Evolutionary conservation across 2,888 invertebrate genomes (phyloP), one percentile per base, ranked within the genome.

Genomic region (Chaetoderma sp.): DNA sequence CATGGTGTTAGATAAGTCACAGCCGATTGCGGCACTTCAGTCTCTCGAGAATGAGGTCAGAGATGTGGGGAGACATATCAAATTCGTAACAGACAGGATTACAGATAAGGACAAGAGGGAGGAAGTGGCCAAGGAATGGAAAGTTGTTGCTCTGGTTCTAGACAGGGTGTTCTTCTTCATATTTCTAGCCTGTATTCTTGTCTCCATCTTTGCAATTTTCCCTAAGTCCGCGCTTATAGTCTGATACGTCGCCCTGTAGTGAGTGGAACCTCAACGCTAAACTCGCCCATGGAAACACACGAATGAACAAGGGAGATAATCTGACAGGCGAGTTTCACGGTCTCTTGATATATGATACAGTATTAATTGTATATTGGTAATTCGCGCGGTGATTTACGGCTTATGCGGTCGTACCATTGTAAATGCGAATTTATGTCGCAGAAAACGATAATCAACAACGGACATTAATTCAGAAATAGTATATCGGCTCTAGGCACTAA

Each of bases 141-240:
- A 82, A 61, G 70, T 83, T 8, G 81, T 85, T 44, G 83, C 85
- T 1, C 74, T 84, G 18, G 83, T 83, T 18, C 59, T 85, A 4
- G 85, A 85, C 69, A 67, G 85, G 58, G 65, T 84, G n/a, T 84
- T 85, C 65, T 85, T 85, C 76, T 82, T 79, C 63, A 59, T 80
- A n/a, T 85, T 83, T 65, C 72, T 85, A 13, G n/a, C 78, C 25
- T 77, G 80, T 32, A 82, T 84, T 49, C 33, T 83, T 52, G 76
- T 82, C 16, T 83, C 83, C 2, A 76, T 84, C 36, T 77, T 77
- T 55, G 79, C 83, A n/a, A 76, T 83, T 47, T 85, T 85, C 70
- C 77, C 77, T 2, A 64, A 64, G 59, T 42, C 47, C 8, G 33
- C 50, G 21, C 59, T 39, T 36, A 32, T 33, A 33, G 32, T 54